Base-by-base conservation (phyloP, 1,140 invertebrate species). In the Eueides isabella region DNA sequence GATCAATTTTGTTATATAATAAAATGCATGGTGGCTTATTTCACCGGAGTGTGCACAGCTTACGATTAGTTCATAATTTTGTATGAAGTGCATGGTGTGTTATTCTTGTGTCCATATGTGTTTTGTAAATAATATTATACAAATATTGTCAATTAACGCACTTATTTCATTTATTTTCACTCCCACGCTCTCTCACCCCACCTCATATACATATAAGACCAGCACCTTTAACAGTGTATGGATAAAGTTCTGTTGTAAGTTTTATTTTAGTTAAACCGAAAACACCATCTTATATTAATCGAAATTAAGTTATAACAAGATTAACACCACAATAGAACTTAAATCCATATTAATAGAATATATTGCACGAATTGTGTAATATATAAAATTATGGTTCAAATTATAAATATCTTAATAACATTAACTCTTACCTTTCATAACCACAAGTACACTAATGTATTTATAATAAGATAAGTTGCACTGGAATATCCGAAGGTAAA, bases 81-180 rank as follows among this genome's bases (percentile, higher is more conserved):
- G 76, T 90, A 78, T 87, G 84, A 89, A 90, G 89, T 93, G 91
- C 91, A 93, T 93, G 91, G 91, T 92, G 91, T 92, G 89, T 88
- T 91, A 86, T 86, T 90, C 84, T 89, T 87, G 80, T 85, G 80
- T 88, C 67, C 80, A 70, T 85, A 73, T 85, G 80, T 86, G 84
- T 88, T n/a, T 91, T 92, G 89, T 92, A 92, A 92, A 92, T 92
- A 92, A 91, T 90, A 87, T 88, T 83, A 89, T 83, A 89, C 79
- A 89, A 80, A 80, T 85, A 88, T 88, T 91, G 83, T 91, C 81
- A 92, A 89, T 90, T 89, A 91, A 87, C 84, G 88, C 89, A 90
- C 90, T 90, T 88, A 88, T 90, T 92, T 92, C 89, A 92, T 92
- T 92, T 91, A 76, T 82, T 87, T 79, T 87, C 81, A 86, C 85